A percentile compares a stretch with the other conserved stretches of the same genome.
Evolutionary conservation across 2,113 vertebrate species (phyloP).

Genomic region (Puntigrus tetrazona): DNA sequence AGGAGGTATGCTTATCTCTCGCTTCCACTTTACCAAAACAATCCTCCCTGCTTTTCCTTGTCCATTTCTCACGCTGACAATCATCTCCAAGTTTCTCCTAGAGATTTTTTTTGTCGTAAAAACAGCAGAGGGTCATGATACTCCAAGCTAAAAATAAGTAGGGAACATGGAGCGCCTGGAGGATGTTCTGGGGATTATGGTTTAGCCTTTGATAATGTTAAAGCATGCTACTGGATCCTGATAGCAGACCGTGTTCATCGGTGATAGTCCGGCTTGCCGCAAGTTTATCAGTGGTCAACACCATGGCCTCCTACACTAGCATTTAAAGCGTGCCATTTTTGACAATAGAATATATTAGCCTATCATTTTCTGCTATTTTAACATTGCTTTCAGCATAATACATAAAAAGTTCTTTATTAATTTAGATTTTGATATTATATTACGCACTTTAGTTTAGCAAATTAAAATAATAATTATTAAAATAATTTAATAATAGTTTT

Average conservation of each 20-base stretch:
- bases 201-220: conserved; percentile 20
- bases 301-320: background rate
- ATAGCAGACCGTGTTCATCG: background rate
- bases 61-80: conserved; percentile 36
- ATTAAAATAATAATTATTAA: too few species aligned
- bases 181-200: conserved; percentile 27
- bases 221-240: background rate
- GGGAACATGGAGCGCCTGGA: conserved; percentile 27
- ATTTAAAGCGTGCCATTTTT: background rate
- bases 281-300: background rate
- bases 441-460: background rate
- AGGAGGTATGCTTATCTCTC: conserved; percentile 80
- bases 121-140: conserved; percentile 37
- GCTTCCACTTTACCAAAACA: background rate
- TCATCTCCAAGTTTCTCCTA: background rate
- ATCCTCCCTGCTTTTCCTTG: background rate
- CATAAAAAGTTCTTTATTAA: background rate
- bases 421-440: background rate
- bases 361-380: background rate
- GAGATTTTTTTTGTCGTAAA: conserved; percentile 28
- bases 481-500: too few species aligned
- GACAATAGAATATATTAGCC: background rate
- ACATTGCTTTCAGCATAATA: background rate
- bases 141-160: conserved; percentile 42
- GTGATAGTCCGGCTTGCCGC: background rate